These are phyloP conservation scores for Ceratotherium simum DNA, from an alignment of 2,113 vertebrate species.

Conservation along the genomic window DNA sequence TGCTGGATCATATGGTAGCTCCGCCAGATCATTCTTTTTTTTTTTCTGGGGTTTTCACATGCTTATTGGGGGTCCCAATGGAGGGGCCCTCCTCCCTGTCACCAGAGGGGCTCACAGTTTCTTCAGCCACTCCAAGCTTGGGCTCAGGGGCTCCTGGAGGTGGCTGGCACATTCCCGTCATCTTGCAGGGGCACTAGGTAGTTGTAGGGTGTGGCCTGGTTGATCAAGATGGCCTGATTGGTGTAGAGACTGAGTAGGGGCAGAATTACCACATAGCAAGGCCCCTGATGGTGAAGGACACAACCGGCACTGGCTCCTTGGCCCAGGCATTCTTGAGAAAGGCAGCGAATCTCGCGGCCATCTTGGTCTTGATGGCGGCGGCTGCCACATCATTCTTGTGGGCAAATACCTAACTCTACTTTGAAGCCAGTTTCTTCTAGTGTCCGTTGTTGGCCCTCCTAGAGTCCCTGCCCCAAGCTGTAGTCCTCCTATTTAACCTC, in stretches of 20 bases:
- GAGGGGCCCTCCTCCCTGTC: background rate
- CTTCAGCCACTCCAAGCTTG: slow-evolving; percentile 91
- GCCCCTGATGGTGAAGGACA: slow-evolving; percentile 84
- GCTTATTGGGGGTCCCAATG: slow-evolving; percentile 37
- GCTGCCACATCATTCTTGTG: background rate
- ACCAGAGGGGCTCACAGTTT: slow-evolving; percentile 81
- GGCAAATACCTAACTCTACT: background rate
- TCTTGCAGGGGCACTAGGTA: slow-evolving; percentile 95
- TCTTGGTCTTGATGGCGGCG: background rate
- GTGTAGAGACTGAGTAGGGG: slow-evolving; percentile 90
- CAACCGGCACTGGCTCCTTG: slow-evolving; percentile 90
- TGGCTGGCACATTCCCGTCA: slow-evolving; percentile 92
- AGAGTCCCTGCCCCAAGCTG: background rate
- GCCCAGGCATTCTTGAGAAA: slow-evolving; percentile 92
- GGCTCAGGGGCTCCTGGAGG: slow-evolving; percentile 89
- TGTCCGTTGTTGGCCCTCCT: background rate
- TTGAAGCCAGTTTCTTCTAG: background rate
- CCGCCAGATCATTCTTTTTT: background rate
- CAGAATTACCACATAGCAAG: slow-evolving; percentile 66
- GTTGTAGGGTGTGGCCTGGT: slow-evolving; percentile 86
- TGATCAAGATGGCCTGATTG: slow-evolving; percentile 89
- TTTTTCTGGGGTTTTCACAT: background rate
- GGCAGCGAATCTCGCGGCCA: slow-evolving; percentile 64
- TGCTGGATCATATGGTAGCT: background rate
- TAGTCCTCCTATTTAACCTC: background rate